Conservation (phyloP, 2,113 vertebrate species). For the Pholis gunnellus region DNA sequence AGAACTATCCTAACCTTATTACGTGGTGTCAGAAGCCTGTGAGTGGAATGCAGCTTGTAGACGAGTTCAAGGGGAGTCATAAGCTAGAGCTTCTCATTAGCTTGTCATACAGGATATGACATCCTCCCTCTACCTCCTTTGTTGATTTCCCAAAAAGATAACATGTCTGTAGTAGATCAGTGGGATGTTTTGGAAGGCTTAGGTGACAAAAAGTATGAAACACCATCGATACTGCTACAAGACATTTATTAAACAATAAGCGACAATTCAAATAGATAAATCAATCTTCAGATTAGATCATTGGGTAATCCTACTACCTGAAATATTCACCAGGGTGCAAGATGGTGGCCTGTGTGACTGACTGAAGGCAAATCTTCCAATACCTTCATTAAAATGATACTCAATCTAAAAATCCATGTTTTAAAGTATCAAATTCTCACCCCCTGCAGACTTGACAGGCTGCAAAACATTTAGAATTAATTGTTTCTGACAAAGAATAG, state of each 20-base stretch:
- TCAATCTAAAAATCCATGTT: background rate
- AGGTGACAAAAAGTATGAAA: background rate
- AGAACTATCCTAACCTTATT: constrained; percentile 25
- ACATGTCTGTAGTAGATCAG: background rate
- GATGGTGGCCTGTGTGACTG: too few species aligned
- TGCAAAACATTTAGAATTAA: background rate
- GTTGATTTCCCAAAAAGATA: background rate
- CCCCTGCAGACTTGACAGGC: background rate
- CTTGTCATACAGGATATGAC: background rate
- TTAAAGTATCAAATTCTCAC: background rate
- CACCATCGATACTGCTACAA: background rate
- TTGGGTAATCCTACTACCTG: background rate
- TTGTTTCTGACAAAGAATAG: too few species aligned
- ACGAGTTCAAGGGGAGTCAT: background rate
- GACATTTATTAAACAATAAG: background rate
- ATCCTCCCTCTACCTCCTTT: background rate
- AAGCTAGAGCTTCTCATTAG: constrained; percentile 5
- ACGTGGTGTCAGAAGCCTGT: constrained; percentile 26
- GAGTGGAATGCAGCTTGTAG: constrained; percentile 46
- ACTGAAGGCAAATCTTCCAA: background rate
- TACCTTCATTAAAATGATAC: background rate
- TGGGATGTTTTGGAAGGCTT: background rate
- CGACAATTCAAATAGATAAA: background rate
- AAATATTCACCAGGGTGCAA: background rate
- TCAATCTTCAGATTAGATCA: background rate